Evolutionary conservation across 2,888 invertebrate genomes (phyloP).

Genomic region (Neoitamus cyanurus): DNA sequence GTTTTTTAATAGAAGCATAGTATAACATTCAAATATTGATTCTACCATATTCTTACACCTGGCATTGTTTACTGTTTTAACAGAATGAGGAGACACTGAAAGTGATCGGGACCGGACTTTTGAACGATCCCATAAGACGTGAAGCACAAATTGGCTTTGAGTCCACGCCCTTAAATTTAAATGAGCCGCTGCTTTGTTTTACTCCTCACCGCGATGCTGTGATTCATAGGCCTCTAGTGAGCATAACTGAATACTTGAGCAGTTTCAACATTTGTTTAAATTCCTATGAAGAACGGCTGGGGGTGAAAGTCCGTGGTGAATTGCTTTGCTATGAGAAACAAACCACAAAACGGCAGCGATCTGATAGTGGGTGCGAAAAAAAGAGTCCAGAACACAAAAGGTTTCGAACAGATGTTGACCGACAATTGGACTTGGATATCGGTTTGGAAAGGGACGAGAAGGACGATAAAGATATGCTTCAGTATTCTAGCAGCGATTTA

Average conservation of each 20-base stretch:
- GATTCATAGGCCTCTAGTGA: conserved; percentile 78
- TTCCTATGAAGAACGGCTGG: conserved; percentile 79
- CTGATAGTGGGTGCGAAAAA: conserved; percentile 72
- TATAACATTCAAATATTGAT: too few relatives aligned
- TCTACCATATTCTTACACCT: too few relatives aligned
- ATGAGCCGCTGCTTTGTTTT: conserved; percentile 62
- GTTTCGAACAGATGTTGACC: conserved; percentile 43
- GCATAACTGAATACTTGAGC: conserved; percentile 80
- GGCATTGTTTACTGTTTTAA: too few relatives aligned
- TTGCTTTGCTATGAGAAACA: conserved; percentile 59
- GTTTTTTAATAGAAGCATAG: too few relatives aligned
- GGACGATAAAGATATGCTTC: background rate
- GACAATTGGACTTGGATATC: background rate
- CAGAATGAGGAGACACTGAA: conserved; percentile 31
- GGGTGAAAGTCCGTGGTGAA: conserved; percentile 69
- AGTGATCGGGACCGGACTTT: conserved; percentile 13
- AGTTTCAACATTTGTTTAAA: conserved; percentile 82
- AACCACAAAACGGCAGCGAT: conserved; percentile 67
- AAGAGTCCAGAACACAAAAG: conserved; percentile 69
- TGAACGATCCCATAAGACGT: background rate
- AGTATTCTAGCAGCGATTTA: background rate
- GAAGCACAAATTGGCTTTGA: background rate
- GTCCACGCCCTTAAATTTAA: background rate
- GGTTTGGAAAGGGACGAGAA: background rate
- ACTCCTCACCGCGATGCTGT: conserved; percentile 72